Conservation (phyloP, 2,113 vertebrate genomes). For the Todiramphus saurophagus region DNA sequence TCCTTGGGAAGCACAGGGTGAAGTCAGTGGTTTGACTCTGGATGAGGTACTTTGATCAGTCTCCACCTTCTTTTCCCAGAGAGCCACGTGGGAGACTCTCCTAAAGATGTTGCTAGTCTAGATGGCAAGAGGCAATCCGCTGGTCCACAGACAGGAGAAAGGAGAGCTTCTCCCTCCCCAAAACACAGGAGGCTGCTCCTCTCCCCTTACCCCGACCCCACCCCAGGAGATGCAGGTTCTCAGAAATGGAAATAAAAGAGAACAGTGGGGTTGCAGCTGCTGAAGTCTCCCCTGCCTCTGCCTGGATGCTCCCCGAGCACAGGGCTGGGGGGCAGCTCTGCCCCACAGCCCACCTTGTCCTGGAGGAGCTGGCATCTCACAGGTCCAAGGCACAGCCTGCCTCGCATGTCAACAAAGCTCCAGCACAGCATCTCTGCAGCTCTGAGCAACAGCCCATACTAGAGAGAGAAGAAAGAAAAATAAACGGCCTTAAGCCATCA, state of each 20-base stretch:
- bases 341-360: background rate
- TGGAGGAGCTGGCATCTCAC: background rate
- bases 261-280: background rate
- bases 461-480: background rate
- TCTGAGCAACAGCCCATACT: background rate
- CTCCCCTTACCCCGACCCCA: background rate
- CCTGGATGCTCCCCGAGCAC: background rate
- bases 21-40: background rate
- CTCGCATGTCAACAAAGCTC: background rate
- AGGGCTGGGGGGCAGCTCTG: background rate
- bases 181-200: background rate
- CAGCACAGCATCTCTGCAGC: background rate
- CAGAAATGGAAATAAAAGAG: background rate
- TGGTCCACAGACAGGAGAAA: background rate
- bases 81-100: background rate
- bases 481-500: background rate
- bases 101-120: background rate
- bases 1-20: background rate
- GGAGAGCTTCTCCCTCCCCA: background rate
- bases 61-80: background rate
- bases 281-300: background rate
- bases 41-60: background rate
- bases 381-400: background rate
- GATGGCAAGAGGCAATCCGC: background rate
- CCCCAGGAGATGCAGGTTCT: background rate